phyloP scores from a whole-genome alignment of 1,140 invertebrate genomes.

The Saccostrea echinata region DNA sequence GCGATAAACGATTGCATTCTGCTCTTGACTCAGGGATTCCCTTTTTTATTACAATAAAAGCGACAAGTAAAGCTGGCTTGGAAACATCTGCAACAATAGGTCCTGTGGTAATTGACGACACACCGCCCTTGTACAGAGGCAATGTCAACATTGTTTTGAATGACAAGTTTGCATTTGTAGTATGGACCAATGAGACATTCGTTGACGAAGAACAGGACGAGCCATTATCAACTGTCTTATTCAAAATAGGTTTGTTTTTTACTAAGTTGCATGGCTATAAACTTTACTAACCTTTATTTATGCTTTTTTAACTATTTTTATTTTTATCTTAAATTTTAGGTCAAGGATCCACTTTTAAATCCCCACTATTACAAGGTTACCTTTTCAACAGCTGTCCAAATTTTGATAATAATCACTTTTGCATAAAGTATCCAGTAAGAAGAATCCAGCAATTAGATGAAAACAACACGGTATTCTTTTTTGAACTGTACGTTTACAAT shows the following conservation, averaged over 20 bases:
- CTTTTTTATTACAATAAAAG: constrained; percentile 61
- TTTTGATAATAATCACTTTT: background rate
- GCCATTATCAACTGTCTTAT: constrained; percentile 44
- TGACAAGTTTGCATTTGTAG: constrained; percentile 34
- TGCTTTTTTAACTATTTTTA: background rate
- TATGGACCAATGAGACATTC: constrained; percentile 54
- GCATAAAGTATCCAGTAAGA: constrained; percentile 49
- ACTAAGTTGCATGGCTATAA: background rate
- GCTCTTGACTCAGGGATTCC: constrained; percentile 44
- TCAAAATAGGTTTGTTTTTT: constrained; percentile 50
- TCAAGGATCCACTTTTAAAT: background rate
- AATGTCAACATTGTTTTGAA: constrained; percentile 19
- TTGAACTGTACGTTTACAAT: constrained; percentile 57
- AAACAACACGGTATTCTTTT: constrained; percentile 38
- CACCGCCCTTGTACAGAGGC: constrained; percentile 50
- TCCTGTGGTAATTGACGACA: constrained; percentile 62
- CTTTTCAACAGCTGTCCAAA: background rate
- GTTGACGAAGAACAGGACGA: constrained; percentile 54
- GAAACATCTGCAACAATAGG: constrained; percentile 45
- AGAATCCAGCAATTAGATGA: constrained; percentile 52
- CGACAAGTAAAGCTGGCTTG: constrained; percentile 58
- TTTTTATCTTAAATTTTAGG: background rate
- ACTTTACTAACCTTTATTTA: background rate
- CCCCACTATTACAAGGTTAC: background rate
- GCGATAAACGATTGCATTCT: constrained; percentile 50